Conservation (phyloP, 2,888 invertebrate genomes). For the Drosophila greeni region DNA sequence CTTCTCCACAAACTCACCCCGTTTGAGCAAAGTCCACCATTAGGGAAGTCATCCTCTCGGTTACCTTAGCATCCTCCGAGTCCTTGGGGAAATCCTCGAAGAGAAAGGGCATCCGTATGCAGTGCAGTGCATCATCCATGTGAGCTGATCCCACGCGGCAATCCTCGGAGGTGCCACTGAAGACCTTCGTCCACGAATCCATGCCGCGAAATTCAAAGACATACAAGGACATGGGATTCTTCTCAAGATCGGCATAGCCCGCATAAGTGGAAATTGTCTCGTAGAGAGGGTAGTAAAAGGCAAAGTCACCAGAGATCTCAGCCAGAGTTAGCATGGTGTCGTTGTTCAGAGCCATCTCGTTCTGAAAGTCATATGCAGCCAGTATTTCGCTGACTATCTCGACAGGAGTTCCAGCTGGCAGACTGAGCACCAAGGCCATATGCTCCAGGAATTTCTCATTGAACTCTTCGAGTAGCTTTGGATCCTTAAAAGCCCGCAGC, state of each 20-base stretch:
- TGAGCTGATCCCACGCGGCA: slow-evolving; percentile 76
- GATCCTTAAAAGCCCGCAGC: slow-evolving; percentile 46
- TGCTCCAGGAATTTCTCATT: slow-evolving; percentile 64
- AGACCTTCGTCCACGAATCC: slow-evolving; percentile 74
- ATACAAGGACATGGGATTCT: slow-evolving; percentile 77
- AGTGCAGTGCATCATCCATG: slow-evolving; percentile 80
- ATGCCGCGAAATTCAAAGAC: slow-evolving; percentile 79
- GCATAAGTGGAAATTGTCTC: slow-evolving; percentile 55
- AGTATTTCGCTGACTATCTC: slow-evolving; percentile 35
- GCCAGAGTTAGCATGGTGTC: slow-evolving; percentile 53
- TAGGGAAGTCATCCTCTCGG: slow-evolving; percentile 75
- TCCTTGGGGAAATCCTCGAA: slow-evolving; percentile 66
- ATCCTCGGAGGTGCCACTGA: slow-evolving; percentile 16
- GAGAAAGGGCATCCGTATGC: slow-evolving; percentile 78
- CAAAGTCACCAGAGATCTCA: slow-evolving; percentile 78
- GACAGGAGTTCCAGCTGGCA: slow-evolving; percentile 28
- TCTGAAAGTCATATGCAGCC: slow-evolving; percentile 46
- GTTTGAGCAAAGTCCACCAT: slow-evolving; percentile 79
- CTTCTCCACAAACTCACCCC: slow-evolving; percentile 74
- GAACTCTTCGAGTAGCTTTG: slow-evolving; percentile 52
- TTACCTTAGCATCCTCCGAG: slow-evolving; percentile 75
- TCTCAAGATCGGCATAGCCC: slow-evolving; percentile 40
- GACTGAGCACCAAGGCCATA: slow-evolving; percentile 47
- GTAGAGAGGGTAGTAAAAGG: slow-evolving; percentile 78
- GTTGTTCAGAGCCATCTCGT: slow-evolving; percentile 49